phyloP scores from a whole-genome alignment of 2,888 invertebrate genomes.

The Anagyrus pseudococci region DNA sequence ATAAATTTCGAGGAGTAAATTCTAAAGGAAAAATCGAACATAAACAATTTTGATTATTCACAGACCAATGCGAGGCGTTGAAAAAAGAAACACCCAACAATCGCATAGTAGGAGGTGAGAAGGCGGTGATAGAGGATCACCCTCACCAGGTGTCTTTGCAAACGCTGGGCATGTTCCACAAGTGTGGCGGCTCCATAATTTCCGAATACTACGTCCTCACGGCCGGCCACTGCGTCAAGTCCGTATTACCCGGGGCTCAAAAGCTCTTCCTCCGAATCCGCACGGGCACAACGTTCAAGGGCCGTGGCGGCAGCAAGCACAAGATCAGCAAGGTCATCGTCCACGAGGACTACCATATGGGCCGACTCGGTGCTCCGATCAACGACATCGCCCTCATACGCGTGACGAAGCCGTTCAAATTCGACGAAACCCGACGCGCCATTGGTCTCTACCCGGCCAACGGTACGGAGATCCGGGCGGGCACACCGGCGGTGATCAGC shows the following conservation, averaged over 20 bases:
- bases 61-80: too few species aligned
- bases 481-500: neutral
- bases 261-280: neutral
- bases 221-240: neutral
- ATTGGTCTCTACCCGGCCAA: neutral
- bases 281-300: neutral
- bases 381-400: neutral
- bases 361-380: neutral
- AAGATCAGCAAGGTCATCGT: neutral
- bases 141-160: neutral
- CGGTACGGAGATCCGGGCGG: neutral
- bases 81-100: too few species aligned
- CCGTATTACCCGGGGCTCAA: too few species aligned
- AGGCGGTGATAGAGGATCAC: neutral
- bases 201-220: neutral
- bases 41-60: too few species aligned
- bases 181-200: neutral
- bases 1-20: too few species aligned
- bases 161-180: neutral
- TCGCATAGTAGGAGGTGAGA: too few species aligned
- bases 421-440: neutral
- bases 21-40: too few species aligned
- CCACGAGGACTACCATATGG: neutral
- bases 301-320: neutral
- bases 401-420: neutral